Conservation (phyloP, 2,888 invertebrate species). For the Salpingus planirostris region DNA sequence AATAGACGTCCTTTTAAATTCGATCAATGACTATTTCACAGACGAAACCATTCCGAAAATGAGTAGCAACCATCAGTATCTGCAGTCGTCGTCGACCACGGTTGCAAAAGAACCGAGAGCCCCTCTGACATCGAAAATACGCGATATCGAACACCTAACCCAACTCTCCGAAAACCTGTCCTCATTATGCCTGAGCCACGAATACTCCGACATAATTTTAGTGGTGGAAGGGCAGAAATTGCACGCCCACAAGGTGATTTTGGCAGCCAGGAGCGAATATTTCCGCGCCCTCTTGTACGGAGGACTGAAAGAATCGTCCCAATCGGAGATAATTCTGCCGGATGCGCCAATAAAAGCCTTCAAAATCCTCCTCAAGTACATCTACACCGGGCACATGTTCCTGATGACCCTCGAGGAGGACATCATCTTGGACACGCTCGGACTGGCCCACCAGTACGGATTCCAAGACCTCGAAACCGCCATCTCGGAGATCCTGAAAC, state of each 20-base stretch:
- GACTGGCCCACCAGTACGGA: slow-evolving; percentile 92
- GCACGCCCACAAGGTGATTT: slow-evolving; percentile 70
- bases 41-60: too few species aligned
- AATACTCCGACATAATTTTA: slow-evolving; percentile 85
- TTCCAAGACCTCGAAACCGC: slow-evolving; percentile 85
- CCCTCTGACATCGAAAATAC: slow-evolving; percentile 31
- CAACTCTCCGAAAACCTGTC: slow-evolving; percentile 82
- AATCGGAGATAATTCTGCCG: slow-evolving; percentile 75
- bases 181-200: slow-evolving; percentile 73
- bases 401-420: slow-evolving; percentile 58
- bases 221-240: slow-evolving; percentile 70
- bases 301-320: slow-evolving; percentile 64
- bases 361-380: slow-evolving; percentile 85
- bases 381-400: slow-evolving; percentile 78
- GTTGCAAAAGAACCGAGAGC: too few species aligned
- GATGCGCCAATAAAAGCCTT: slow-evolving; percentile 79
- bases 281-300: slow-evolving; percentile 80
- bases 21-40: too few species aligned
- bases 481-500: slow-evolving; percentile 87
- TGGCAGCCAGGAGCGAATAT: slow-evolving; percentile 93
- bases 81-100: slow-evolving; percentile 27
- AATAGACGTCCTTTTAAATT: too few species aligned
- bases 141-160: slow-evolving; percentile 58
- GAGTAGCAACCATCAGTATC: slow-evolving; percentile 38
- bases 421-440: slow-evolving; percentile 62